These are phyloP conservation scores for Pseudomyrmex pallidus DNA, from an alignment of 1,140 invertebrate genomes.

Conservation along the genomic window DNA sequence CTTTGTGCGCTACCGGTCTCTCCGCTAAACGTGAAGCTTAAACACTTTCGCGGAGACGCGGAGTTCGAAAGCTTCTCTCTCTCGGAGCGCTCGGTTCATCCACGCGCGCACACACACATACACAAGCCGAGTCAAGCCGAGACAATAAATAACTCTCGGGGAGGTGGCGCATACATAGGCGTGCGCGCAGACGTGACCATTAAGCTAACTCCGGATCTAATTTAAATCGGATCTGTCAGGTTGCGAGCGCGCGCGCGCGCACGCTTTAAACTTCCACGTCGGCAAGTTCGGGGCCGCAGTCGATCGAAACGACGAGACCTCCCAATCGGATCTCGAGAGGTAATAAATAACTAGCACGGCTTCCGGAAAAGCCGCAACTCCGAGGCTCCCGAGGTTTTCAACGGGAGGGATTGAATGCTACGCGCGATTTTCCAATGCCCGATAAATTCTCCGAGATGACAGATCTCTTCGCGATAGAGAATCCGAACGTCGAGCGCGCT, in stretches of 20 bases:
- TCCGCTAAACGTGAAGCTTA: too few species aligned
- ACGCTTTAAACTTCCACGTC: conserved; percentile 58
- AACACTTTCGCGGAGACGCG: neutral
- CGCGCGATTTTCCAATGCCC: conserved; percentile 19
- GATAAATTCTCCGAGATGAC: neutral
- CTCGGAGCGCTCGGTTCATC: conserved; percentile 16
- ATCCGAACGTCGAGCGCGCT: neutral
- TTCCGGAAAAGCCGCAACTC: conserved; percentile 55
- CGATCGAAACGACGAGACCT: conserved; percentile 54
- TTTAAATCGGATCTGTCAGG: conserved; percentile 63
- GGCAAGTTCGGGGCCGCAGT: conserved; percentile 53
- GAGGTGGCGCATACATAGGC: conserved; percentile 47
- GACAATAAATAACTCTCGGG: conserved; percentile 44
- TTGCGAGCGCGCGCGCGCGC: conserved; percentile 11
- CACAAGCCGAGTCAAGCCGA: conserved; percentile 28
- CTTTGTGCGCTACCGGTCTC: too few species aligned
- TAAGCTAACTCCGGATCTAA: conserved; percentile 60
- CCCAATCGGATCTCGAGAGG: conserved; percentile 48
- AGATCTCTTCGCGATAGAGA: conserved; percentile 10
- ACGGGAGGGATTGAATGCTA: conserved; percentile 12
- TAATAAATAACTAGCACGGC: conserved; percentile 55
- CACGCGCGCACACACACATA: neutral
- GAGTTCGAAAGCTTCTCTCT: neutral
- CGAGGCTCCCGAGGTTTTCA: conserved; percentile 12
- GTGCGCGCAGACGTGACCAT: conserved; percentile 53